These are phyloP conservation scores for Trachymyrmex septentrionalis DNA, from an alignment of 1,140 invertebrate species.

Conservation along the genomic window DNA sequence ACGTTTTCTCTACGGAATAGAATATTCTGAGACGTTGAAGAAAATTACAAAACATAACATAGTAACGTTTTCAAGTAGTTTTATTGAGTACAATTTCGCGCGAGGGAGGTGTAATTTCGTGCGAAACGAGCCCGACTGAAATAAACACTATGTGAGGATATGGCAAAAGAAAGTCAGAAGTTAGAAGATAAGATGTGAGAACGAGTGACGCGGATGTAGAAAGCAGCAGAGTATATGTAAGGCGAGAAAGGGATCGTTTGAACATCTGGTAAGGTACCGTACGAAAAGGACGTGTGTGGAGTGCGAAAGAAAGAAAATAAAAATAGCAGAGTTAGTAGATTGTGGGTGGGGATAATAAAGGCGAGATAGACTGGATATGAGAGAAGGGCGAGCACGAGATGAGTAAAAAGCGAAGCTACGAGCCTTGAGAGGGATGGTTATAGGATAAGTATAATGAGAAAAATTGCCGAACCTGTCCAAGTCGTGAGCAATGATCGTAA, in stretches of 20 bases:
- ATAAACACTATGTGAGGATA: slow-evolving; percentile 49
- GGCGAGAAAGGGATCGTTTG: slow-evolving; percentile 48
- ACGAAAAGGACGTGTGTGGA: slow-evolving; percentile 36
- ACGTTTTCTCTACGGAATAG: background rate
- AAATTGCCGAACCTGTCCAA: slow-evolving; percentile 30
- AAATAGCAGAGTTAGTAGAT: slow-evolving; percentile 44
- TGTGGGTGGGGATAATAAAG: slow-evolving; percentile 31
- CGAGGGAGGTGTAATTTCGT: slow-evolving; percentile 36
- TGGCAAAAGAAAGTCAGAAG: slow-evolving; percentile 51
- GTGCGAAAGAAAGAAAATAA: slow-evolving; percentile 41
- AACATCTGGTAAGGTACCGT: slow-evolving; percentile 51
- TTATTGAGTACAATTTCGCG: slow-evolving; percentile 43
- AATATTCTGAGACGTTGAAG: background rate
- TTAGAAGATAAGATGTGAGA: slow-evolving; percentile 53
- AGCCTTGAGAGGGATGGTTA: slow-evolving; percentile 8
- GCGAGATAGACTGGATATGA: slow-evolving; percentile 22
- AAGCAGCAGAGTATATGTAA: slow-evolving; percentile 1
- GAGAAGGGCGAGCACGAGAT: background rate
- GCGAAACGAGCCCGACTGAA: slow-evolving; percentile 40
- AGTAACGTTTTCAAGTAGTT: slow-evolving; percentile 29
- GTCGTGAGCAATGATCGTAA: slow-evolving; percentile 11
- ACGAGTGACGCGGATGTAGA: slow-evolving; percentile 19
- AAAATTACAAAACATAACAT: slow-evolving; percentile 34
- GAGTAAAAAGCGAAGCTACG: slow-evolving; percentile 16
- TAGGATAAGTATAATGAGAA: slow-evolving; percentile 48